Evolutionary conservation across 2,113 vertebrate species (phyloP).

Genomic region (Tenrec ecaudatus): DNA sequence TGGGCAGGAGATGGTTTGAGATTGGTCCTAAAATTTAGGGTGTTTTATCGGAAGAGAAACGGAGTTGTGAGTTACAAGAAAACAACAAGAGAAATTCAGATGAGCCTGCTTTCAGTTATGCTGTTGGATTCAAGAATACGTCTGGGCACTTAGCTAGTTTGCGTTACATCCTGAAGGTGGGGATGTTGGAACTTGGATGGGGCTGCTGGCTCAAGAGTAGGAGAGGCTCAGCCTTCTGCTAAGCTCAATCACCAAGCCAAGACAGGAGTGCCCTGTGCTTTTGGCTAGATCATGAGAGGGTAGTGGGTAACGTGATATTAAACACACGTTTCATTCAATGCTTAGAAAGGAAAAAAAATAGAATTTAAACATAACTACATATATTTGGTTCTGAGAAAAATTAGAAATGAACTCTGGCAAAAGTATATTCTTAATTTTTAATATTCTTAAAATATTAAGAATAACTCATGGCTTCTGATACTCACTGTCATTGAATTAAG

Average conservation of each 20-base stretch:
- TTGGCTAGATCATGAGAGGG: background rate
- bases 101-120: background rate
- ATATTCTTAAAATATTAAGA: too few species aligned
- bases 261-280: background rate
- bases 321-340: background rate
- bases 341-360: constrained; percentile 36
- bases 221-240: background rate
- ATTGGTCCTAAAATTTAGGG: background rate
- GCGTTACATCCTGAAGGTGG: constrained; percentile 80
- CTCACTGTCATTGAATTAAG: background rate
- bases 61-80: background rate
- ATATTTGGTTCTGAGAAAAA: background rate
- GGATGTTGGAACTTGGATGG: constrained; percentile 77
- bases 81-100: background rate
- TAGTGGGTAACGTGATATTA: background rate
- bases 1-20: background rate
- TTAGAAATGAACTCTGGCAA: constrained; percentile 5
- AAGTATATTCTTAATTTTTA: too few species aligned
- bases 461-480: background rate
- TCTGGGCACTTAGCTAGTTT: constrained; percentile 15
- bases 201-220: background rate
- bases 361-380: background rate
- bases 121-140: background rate
- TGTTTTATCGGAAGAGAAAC: background rate
- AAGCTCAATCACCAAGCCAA: constrained; percentile 21